These are phyloP conservation scores for Neelides sp. DNA, from an alignment of 1,140 invertebrate genomes.

Conservation along the genomic window DNA sequence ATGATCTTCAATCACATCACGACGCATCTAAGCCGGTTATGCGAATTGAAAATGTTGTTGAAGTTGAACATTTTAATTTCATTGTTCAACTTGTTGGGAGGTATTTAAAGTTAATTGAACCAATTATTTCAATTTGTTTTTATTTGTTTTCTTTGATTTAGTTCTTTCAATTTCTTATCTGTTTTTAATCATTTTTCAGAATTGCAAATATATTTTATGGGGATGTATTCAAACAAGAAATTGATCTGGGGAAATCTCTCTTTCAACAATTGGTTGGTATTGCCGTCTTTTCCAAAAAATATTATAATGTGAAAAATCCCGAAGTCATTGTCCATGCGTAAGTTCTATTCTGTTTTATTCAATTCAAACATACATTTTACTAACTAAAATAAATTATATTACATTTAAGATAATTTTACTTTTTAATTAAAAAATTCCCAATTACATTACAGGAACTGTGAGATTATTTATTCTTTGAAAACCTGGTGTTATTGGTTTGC, in stretches of 20 bases:
- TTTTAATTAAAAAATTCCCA: constrained; percentile 15
- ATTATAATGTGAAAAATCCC: constrained; percentile 21
- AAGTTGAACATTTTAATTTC: constrained; percentile 30
- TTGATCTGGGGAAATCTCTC: constrained; percentile 24
- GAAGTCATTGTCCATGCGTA: constrained; percentile 36
- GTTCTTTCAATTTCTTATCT: neutral
- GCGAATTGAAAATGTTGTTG: constrained; percentile 15
- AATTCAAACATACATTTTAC: neutral
- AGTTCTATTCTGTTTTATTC: constrained; percentile 29
- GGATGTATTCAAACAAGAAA: constrained; percentile 28
- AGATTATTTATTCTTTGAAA: constrained; percentile 51
- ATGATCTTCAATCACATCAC: constrained; percentile 9
- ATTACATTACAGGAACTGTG: constrained; percentile 46
- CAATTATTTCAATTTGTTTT: constrained; percentile 1
- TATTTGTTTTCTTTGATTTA: neutral
- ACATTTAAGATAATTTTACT: neutral
- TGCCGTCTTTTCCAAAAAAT: constrained; percentile 17
- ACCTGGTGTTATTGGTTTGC: constrained; percentile 52
- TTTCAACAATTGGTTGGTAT: constrained; percentile 25
- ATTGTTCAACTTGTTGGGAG: constrained; percentile 29
- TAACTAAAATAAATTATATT: constrained; percentile 12
- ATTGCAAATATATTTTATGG: constrained; percentile 28
- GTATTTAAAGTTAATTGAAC: constrained; percentile 1
- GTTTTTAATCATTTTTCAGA: constrained; percentile 7
- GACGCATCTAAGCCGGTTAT: constrained; percentile 17